Conservation (phyloP, 2,113 vertebrate genomes). For the Clarias magur region DNA sequence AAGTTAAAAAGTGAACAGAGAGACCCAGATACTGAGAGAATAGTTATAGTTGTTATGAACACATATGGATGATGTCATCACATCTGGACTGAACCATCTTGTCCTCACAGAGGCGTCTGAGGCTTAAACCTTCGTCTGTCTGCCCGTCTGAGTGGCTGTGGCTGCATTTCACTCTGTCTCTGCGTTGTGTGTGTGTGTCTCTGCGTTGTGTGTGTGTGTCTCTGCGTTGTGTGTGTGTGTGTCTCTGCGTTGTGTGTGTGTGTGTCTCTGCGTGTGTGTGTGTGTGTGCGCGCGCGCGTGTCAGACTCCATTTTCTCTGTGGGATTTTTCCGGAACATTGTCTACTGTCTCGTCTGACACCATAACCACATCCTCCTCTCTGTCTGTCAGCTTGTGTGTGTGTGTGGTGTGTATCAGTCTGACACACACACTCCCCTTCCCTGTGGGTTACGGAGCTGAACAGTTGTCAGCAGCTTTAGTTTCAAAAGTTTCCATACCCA, state of each 20-base stretch:
- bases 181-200: slow-evolving; percentile 32
- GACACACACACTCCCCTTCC: slow-evolving; percentile 2
- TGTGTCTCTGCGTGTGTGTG: slow-evolving; percentile 40
- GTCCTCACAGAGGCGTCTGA: background rate
- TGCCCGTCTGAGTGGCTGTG: background rate
- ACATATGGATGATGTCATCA: background rate
- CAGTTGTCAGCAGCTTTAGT: slow-evolving; percentile 2
- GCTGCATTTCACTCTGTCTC: slow-evolving; percentile 14
- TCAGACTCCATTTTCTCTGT: slow-evolving; percentile 47
- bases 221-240: too few species aligned
- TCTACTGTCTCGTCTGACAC: slow-evolving; percentile 68
- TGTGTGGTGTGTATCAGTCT: slow-evolving; percentile 17
- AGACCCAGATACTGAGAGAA: background rate
- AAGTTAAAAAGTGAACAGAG: background rate
- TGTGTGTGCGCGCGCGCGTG: slow-evolving; percentile 25
- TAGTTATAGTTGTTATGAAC: background rate
- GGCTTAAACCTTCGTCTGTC: background rate
- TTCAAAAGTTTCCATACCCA: slow-evolving; percentile 29
- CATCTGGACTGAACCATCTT: background rate
- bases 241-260: too few species aligned
- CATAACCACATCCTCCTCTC: slow-evolving; percentile 66
- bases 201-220: too few species aligned
- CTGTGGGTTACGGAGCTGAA: background rate
- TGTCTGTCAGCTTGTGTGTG: slow-evolving; percentile 27
- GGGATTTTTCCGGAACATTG: slow-evolving; percentile 62